Conservation (phyloP, 2,797 vertebrate genomes). For the Pyrrhura leucotis region DNA sequence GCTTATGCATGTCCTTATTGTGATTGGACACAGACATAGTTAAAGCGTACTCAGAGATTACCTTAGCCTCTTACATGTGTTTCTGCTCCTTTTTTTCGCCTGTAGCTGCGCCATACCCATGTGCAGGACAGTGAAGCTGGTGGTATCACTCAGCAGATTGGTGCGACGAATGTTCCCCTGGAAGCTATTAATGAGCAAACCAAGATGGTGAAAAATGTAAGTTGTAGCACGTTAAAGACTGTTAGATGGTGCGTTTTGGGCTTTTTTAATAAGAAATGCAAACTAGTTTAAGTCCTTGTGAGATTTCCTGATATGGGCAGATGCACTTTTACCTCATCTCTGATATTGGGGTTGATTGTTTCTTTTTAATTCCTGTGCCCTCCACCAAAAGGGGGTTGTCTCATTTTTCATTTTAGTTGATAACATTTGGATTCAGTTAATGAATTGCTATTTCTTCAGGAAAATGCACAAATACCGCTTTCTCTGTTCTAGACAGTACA, state of each 20-base stretch:
- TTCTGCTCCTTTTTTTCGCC: not conserved
- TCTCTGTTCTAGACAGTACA: not conserved
- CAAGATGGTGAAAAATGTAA: constrained; percentile 96
- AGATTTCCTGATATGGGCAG: not conserved
- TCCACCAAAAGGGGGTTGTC: not conserved
- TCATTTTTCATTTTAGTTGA: not conserved
- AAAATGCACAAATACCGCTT: not conserved
- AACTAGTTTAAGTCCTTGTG: not conserved
- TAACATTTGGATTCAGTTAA: not conserved
- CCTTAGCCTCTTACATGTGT: not conserved
- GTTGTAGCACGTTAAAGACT: constrained; percentile 19
- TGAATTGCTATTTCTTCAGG: not conserved
- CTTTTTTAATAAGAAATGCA: not conserved
- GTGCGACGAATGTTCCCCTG: constrained; percentile 95
- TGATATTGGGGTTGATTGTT: not conserved
- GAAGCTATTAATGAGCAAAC: constrained; percentile 93
- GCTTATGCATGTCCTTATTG: not conserved
- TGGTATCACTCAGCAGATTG: constrained; percentile 99
- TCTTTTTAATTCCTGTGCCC: not conserved
- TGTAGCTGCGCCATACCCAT: constrained; percentile 90
- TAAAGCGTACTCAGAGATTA: not conserved
- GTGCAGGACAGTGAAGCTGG: constrained; percentile 97
- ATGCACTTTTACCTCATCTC: rapidly evolving
- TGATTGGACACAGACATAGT: not conserved
- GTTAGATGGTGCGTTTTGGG: not conserved